Evolutionary conservation across 2,797 vertebrate species (phyloP), one percentile per base, ranked within the genome.

Genomic region (Myotis findleyi): DNA sequence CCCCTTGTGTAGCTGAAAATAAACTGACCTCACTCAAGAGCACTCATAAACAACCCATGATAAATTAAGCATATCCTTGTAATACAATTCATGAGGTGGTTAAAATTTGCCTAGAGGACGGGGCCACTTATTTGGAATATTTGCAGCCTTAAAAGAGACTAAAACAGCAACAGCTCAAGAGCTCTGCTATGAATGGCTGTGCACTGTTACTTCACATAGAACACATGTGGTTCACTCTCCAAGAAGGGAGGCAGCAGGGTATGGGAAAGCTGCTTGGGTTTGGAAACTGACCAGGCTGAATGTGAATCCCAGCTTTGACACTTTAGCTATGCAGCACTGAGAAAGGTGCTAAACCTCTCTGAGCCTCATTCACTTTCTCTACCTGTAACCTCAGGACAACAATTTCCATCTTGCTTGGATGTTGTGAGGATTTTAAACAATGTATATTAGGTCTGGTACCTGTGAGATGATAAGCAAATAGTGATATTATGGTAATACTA

Each of bases 51-150:
- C 69, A 71, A 89, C n/a, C n/a, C 16, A 20, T 38, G 94, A 87
- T 88, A 94, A 91, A 93, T 95, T 89, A 96, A 81, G 47, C 4
- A 59, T 81, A 41, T 89, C 80, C 87, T 93, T 90, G 73, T 92
- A 97, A 96, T 73, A 47, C 36, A 77, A 93, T 91, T 96, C 72
- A 91, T 38, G 62, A 69, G 53, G 38, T 75, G 38, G 62, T 95
- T 94, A 90, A 88, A 95, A 83, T 90, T 85, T 93, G 75, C 84
- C 73, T 59, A 36, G 18, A 8, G 33, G 77, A 79, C 95, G 87
- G 79, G 72, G 66, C 93, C 41, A 72, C 68, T 86, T 81, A 91
- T 72, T 89, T 88, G 89, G 66, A 89, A 94, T 73, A 62, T 96
- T 97, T 89, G 73, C 17, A 77, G 59, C n/a, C 71, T 93, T 87